Evolutionary conservation across 2,797 vertebrate species (phyloP).

Genomic region (Nannoperca australis): DNA sequence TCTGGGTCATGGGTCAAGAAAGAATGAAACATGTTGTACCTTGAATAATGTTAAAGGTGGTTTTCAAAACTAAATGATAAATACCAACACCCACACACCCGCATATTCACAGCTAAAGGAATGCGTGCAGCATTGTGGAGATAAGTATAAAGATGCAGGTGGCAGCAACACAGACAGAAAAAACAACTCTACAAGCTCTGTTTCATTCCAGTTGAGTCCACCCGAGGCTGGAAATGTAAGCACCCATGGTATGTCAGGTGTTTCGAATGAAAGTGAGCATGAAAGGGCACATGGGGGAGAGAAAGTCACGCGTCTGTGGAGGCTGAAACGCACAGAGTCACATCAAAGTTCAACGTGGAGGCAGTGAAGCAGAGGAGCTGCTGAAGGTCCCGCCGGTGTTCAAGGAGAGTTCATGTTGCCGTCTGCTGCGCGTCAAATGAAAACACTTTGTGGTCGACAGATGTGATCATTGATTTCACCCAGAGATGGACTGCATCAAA

Average conservation of each 20-base stretch:
- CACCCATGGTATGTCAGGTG: conserved; percentile 23
- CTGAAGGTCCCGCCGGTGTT: conserved; percentile 25
- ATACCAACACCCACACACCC: neutral
- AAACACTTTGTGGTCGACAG: neutral
- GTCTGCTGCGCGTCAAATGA: neutral
- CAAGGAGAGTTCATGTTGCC: conserved; percentile 13
- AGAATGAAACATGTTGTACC: neutral
- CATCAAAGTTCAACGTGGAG: conserved; percentile 25
- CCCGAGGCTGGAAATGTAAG: conserved; percentile 19
- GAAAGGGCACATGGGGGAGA: conserved; percentile 5
- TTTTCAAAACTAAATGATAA: conserved; percentile 15
- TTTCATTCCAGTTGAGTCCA: conserved; percentile 24
- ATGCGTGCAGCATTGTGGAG: neutral
- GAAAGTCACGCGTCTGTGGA: conserved; percentile 19
- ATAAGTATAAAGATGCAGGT: conserved; percentile 19
- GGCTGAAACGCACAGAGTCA: conserved; percentile 28
- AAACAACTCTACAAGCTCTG: neutral
- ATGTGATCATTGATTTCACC: conserved; percentile 2
- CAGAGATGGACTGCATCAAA: neutral
- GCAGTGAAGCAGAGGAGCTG: conserved; percentile 1
- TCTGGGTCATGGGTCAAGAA: neutral
- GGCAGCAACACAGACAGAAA: conserved; percentile 1
- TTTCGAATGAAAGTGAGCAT: conserved; percentile 38
- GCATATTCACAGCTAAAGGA: conserved; percentile 5
- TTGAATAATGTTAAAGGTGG: neutral